Base-by-base conservation (phyloP, 2,797 vertebrate species). In the Arrhamphus sclerolepis region DNA sequence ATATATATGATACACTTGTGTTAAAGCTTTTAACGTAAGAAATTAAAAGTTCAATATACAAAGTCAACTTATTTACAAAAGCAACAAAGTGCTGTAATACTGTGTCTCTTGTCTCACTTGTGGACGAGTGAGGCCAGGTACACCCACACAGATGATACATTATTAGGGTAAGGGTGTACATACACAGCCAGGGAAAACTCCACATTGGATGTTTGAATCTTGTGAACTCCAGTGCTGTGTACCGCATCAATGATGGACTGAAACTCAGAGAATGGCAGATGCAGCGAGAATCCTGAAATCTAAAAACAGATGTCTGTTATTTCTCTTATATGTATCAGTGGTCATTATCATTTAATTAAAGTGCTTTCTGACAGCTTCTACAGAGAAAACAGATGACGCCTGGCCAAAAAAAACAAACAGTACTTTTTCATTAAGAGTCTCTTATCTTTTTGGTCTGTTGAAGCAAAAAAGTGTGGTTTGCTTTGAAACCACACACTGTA, bases 181-280 rank as follows among this genome's bases (percentile, higher is more conserved):
- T 98, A 94, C 1, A 97, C 97, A 0, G 97, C 97, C 81, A 99
- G 82, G 5, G 98, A 96, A 83, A 99, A 99, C 82, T 99, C 98
- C 46, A 91, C 93, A 0, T 92, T 97, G 7, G 95, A 79, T 5
- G 91, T 78, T 1, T 96, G 94, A 14, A 91, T 92, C 0, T 89
- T 94, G 59, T 99, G 97, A 40, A 99, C 96, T 26, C 97, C 94
- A 0, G 95, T 98, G 89, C 97, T 98, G 73, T 95, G 90, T 11
- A 97, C 95, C 0, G 95, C 94, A 78, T 99, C 98, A 22, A 98
- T 62, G 62, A 99, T 89, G 43, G 95, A 93, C 54, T 78, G 87
- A 46, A 97, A 81, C 87, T 98, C 97, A 2, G 96, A 97, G 82
- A 96, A 98, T 0, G 96, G 89, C 85, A 96, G 90, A 38, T 99